Base-by-base conservation (phyloP, 2,113 vertebrate genomes). In the Semnopithecus entellus region DNA sequence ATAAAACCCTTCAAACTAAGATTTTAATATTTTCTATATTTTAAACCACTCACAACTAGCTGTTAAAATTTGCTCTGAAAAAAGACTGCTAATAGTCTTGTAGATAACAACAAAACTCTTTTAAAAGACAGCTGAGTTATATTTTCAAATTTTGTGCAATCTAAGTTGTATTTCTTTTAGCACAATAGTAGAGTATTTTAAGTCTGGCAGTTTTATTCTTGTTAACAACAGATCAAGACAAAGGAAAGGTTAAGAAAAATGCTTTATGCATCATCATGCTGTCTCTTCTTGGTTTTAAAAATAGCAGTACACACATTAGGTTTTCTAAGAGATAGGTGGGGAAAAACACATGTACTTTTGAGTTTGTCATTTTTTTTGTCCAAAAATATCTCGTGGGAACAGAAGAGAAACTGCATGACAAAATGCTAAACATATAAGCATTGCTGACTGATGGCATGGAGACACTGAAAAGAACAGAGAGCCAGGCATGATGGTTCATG, bases 141-240 rank as follows among this genome's bases (percentile, higher is more conserved):
- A 97, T 59, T 90, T 96, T 93, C 97, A 98, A 95, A 82, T 66
- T 92, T 88, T 97, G 88, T 98, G 96, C 96, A 97, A 96, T 96
- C 83, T 95, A 88, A 97, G 94, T 14, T 52, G 80, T 95, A 94
- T 88, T 93, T 55, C 5, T 96, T 97, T 90, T 66, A 98, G 91
- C 91, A 97, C 89, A 97, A 97, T 0, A 94, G 85, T 95, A 96
- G 92, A 94, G 91, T 88, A 66, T 98, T 97, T 81, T 93, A 96
- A 98, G 92, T 97, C 96, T 98, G 97, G 97, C 98, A 98, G 97
- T 97, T 98, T 98, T 97, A 96, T 97, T 98, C 79, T 94, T 95
- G 73, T 96, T 96, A 98, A 97, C 94, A 98, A 97, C 38, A 83
- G 82, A 98, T 94, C 83, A 85, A 97, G 73, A 97, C 66, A 95